Conservation (phyloP, 2,113 vertebrate species). For the Lates calcarifer region DNA sequence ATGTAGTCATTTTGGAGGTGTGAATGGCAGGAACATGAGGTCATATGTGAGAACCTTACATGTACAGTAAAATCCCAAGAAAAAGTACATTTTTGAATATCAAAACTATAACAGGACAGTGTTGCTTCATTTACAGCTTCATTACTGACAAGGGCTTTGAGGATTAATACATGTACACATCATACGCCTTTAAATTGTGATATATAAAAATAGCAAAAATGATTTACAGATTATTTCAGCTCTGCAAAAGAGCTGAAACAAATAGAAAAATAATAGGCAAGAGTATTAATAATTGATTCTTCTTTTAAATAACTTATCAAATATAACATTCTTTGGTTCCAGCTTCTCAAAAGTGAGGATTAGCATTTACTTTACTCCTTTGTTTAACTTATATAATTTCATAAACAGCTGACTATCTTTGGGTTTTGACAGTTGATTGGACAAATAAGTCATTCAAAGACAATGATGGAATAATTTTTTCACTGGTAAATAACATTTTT, state of each 20-base stretch:
- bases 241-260: not conserved
- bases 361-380: too few relatives aligned
- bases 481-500: not conserved
- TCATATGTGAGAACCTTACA: conserved; percentile 21
- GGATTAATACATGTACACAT: not conserved
- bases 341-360: not conserved
- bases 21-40: conserved; percentile 58
- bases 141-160: not conserved
- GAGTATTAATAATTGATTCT: not conserved
- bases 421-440: too few relatives aligned
- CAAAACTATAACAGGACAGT: not conserved
- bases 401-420: too few relatives aligned
- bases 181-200: too few relatives aligned
- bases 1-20: conserved; percentile 58
- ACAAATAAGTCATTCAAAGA: too few relatives aligned
- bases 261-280: not conserved
- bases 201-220: too few relatives aligned
- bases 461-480: not conserved
- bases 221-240: not conserved
- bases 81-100: not conserved
- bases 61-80: not conserved
- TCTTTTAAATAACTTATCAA: not conserved
- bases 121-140: not conserved
- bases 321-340: not conserved
- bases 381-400: too few relatives aligned